These are phyloP conservation scores for Anarhynchus alexandrinus DNA, from an alignment of 2,113 vertebrate species.

Conservation along the genomic window DNA sequence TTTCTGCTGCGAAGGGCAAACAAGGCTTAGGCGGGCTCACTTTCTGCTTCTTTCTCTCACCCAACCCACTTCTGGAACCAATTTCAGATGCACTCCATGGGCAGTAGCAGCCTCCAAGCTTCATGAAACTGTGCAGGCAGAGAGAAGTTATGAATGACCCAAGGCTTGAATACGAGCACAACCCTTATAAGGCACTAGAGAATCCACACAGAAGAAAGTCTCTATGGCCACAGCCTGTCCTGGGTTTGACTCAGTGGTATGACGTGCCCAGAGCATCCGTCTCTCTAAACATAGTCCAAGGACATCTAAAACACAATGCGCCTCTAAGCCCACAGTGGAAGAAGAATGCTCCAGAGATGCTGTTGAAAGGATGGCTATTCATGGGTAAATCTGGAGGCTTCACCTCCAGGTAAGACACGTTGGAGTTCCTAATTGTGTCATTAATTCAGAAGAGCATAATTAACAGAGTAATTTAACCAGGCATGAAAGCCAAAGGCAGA, in stretches of 20 bases:
- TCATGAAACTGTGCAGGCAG: neutral
- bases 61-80: neutral
- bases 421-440: neutral
- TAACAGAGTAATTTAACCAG: neutral
- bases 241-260: neutral
- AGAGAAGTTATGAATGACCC: neutral
- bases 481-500: neutral
- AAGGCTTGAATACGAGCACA: neutral
- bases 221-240: neutral
- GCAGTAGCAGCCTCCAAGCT: neutral
- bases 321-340: neutral
- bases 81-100: accelerated
- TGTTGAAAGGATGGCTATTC: neutral
- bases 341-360: neutral
- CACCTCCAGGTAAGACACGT: neutral
- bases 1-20: neutral
- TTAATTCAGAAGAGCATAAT: neutral
- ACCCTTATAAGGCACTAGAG: neutral
- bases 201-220: neutral
- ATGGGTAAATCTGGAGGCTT: neutral
- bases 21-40: neutral
- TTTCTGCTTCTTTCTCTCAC: neutral
- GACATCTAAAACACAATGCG: neutral
- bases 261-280: neutral
- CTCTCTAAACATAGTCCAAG: neutral